Evolutionary conservation across 2,113 vertebrate genomes (phyloP).

Genomic region (Dascyllus trimaculatus): DNA sequence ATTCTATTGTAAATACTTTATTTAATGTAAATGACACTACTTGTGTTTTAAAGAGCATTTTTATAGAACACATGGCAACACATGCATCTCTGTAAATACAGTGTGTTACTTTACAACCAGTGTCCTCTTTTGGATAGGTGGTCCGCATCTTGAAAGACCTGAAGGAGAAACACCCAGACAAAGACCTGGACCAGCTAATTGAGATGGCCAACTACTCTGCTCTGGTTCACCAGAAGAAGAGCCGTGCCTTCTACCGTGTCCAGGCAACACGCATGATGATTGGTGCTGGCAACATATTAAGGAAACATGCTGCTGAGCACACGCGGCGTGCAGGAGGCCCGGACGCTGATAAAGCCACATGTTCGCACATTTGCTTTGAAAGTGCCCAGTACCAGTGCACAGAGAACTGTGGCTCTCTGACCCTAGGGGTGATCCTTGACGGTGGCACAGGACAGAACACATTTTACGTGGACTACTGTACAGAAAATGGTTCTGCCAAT

Average conservation of each 20-base stretch:
- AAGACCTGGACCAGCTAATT: conserved; percentile 93
- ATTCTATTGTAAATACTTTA: too few relatives aligned
- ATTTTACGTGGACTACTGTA: conserved; percentile 94
- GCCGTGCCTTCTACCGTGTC: conserved; percentile 94
- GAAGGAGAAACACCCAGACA: conserved; percentile 93
- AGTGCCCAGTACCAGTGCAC: conserved; percentile 91
- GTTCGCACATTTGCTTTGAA: conserved; percentile 91
- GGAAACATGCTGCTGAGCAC: conserved; percentile 88
- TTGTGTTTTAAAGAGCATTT: not conserved
- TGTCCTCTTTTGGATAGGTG: conserved; percentile 69
- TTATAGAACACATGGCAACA: not conserved
- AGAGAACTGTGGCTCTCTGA: conserved; percentile 91
- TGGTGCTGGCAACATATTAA: conserved; percentile 92
- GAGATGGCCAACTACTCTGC: conserved; percentile 94
- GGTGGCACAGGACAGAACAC: conserved; percentile 87
- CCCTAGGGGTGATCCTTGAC: conserved; percentile 86
- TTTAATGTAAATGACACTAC: too few relatives aligned
- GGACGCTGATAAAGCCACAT: conserved; percentile 74
- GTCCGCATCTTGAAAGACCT: conserved; percentile 94
- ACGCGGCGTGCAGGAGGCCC: conserved; percentile 63
- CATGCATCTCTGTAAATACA: not conserved
- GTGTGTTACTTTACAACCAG: not conserved
- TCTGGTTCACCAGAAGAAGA: conserved; percentile 93
- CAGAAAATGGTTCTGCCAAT: conserved; percentile 95
- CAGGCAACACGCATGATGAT: conserved; percentile 94